These are phyloP conservation scores for Leptopilina drosophilae DNA, from an alignment of 2,888 invertebrate genomes.

Conservation along the genomic window DNA sequence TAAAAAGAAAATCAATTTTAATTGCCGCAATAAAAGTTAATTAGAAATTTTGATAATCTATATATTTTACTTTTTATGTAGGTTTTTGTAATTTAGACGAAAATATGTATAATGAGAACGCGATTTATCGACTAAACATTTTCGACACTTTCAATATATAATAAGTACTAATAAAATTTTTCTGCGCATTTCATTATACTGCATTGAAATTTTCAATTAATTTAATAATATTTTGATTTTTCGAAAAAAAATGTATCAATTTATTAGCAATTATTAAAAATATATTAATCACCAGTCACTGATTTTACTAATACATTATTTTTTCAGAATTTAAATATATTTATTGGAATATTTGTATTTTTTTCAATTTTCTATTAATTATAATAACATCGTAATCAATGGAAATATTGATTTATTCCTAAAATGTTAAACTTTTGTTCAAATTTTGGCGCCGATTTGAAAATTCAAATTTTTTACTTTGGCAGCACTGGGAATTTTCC, in stretches of 20 bases:
- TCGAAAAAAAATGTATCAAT: no score
- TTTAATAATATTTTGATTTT: background rate
- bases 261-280: no score
- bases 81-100: conserved; percentile 6
- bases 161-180: background rate
- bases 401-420: no score
- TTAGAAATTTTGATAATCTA: background rate
- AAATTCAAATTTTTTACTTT: background rate
- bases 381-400: no score
- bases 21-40: conserved; percentile 8
- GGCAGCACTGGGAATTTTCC: background rate
- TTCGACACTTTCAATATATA: conserved; percentile 17
- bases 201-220: background rate
- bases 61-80: background rate
- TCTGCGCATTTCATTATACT: conserved; percentile 27
- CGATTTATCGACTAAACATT: conserved; percentile 27
- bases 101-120: conserved; percentile 3
- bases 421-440: background rate
- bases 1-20: background rate
- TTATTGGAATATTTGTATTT: background rate
- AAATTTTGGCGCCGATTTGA: background rate
- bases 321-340: no score
- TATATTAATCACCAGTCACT: no score
- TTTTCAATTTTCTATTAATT: no score
- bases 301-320: background rate